Base-by-base conservation (phyloP, 2,113 vertebrate genomes). In the Colaptes auratus region DNA sequence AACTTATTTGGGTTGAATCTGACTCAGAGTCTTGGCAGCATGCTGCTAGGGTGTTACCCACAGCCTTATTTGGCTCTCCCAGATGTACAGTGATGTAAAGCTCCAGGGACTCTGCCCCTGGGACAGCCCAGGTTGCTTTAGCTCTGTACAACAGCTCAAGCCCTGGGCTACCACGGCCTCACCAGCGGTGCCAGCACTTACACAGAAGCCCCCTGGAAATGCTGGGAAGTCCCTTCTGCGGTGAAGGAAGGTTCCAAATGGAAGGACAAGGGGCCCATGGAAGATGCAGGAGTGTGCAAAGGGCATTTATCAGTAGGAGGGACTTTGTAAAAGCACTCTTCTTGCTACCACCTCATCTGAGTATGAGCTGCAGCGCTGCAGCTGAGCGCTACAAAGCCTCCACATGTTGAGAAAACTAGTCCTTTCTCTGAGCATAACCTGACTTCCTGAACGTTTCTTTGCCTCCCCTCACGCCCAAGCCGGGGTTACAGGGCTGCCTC, bases 11-110 rank as follows among this genome's bases (percentile, higher is more conserved):
- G 55, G 84, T 53, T 81, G 80, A 93, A 90, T 81, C 88, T 69
- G 88, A 78, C 82, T 96, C 90, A 56, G 82, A 56, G 82, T 50
- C 65, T 91, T 83, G 64, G 91, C 89, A 95, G 64, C n/a, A 70
- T 76, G 70, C 65, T 35, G 25, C 48, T 19, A 56, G 71, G 53
- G 81, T 64, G 59, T 73, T 89, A 65, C 12, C 81, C 27, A 92
- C 50, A 69, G 35, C 81, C 58, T 39, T 8, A 3, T 13, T 52
- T 80, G 90, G 82, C 67, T 88, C 87, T 96, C 59, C 70, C 87
- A 97, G 89, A 78, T n/a, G 36, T 42, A 15, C 56, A 83, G 39
- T 1, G 15, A 65, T 31, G 31, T 52, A 28, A 84, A 78, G 53
- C 48, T 65, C 60, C 28, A 31, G 0, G 42, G 79, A 27, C 66